A percentile compares a stretch with the other conserved stretches of the same genome.
phyloP scores from a whole-genome alignment of 2,113 vertebrate species.

The Polyodon spathula region DNA sequence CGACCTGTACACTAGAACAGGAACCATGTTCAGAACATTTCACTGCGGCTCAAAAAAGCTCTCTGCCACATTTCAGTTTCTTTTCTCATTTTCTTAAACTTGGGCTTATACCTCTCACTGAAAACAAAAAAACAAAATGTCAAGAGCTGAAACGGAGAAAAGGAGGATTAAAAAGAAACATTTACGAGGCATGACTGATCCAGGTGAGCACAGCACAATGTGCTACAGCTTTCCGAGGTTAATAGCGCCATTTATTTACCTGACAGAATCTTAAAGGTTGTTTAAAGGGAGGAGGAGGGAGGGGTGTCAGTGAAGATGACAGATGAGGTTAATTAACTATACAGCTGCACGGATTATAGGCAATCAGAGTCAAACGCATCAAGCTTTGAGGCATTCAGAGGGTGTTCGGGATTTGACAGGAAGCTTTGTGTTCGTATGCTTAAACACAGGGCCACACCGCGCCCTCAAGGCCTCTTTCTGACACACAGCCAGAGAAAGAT shows the following conservation, averaged over 20 bases:
- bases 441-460: constrained; percentile 16
- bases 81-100: too few relatives aligned
- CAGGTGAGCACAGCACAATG: constrained; percentile 17
- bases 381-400: neutral
- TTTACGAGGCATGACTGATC: constrained; percentile 16
- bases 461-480: constrained; percentile 9
- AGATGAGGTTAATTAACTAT: constrained; percentile 40
- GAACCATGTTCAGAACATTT: too few relatives aligned
- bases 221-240: constrained; percentile 31
- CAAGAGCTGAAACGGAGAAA: neutral
- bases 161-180: neutral
- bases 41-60: too few relatives aligned
- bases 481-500: constrained; percentile 2
- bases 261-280: constrained; percentile 22
- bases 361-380: constrained; percentile 27
- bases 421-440: constrained; percentile 18
- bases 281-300: constrained; percentile 24
- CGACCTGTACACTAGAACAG: too few relatives aligned
- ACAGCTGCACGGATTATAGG: constrained; percentile 39
- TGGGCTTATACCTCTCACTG: too few relatives aligned
- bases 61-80: too few relatives aligned
- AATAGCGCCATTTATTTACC: constrained; percentile 31
- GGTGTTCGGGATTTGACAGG: constrained; percentile 22
- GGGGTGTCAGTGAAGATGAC: constrained; percentile 28
- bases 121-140: too few relatives aligned